Conservation (phyloP, 2,888 invertebrate species). For the Cartodere bifasciata region DNA sequence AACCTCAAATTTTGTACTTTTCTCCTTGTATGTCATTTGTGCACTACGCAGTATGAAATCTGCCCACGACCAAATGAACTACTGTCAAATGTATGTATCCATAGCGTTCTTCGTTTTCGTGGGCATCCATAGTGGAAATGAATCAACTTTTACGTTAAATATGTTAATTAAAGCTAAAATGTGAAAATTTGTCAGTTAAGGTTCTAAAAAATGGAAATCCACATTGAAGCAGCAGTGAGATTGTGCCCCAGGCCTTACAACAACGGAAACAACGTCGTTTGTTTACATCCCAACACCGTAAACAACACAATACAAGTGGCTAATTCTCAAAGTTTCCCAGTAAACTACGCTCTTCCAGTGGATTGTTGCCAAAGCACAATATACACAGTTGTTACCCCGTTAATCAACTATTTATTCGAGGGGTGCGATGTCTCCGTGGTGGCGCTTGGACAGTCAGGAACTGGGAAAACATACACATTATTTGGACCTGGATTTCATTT, state of each 20-base stretch:
- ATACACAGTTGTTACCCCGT: slow-evolving; percentile 51
- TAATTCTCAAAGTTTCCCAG: slow-evolving; percentile 45
- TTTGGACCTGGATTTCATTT: slow-evolving; percentile 54
- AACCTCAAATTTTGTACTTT: too few relatives aligned
- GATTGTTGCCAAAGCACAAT: slow-evolving; percentile 51
- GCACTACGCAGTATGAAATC: too few relatives aligned
- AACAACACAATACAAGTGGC: slow-evolving; percentile 47
- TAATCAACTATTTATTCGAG: slow-evolving; percentile 54
- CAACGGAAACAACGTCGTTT: slow-evolving; percentile 41
- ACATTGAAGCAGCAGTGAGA: slow-evolving; percentile 59
- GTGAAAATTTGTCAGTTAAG: too few relatives aligned
- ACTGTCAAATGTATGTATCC: too few relatives aligned
- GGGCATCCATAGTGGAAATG: too few relatives aligned
- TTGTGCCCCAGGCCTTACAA: slow-evolving; percentile 38
- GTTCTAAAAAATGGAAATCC: slow-evolving; percentile 55
- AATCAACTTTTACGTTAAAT: too few relatives aligned
- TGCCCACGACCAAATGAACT: too few relatives aligned
- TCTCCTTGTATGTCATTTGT: too few relatives aligned
- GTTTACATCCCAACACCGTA: slow-evolving; percentile 46
- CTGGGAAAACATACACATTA: slow-evolving; percentile 62
- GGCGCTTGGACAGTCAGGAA: slow-evolving; percentile 48
- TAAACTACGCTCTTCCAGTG: slow-evolving; percentile 42
- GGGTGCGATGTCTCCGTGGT: slow-evolving; percentile 67
- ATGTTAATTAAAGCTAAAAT: too few relatives aligned
- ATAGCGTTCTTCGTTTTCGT: too few relatives aligned